Base-by-base conservation (phyloP, 2,797 vertebrate species). In the Chrosomus eos region DNA sequence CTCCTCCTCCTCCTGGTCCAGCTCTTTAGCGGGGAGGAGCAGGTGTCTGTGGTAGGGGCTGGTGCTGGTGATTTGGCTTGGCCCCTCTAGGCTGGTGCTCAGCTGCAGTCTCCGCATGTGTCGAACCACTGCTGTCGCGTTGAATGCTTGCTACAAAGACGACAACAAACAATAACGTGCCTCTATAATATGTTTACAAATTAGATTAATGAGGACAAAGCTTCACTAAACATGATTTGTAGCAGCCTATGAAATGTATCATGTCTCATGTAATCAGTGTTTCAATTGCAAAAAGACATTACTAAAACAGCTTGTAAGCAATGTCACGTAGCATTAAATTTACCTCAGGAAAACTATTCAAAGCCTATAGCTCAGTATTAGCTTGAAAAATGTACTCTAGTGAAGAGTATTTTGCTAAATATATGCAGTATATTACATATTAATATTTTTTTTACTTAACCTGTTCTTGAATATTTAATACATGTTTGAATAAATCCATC, bases 101-200 rank as follows among this genome's bases (percentile, higher is more conserved):
- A 99, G 94, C 91, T 99, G 98, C 89, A 99, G 92, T 91, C 93
- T 96, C 91, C 97, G 92, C 98, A 99, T 99, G 94, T 99, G 98
- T 82, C 97, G 93, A 81, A 99, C 97, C 92, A 99, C 97, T 0
- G 96, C 98, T 7, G 98, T 99, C 90, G 98, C 98, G 0, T 99
- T 99, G 92, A 99, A 99, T 14, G 98, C 98, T 98, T 98, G 98
- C 98, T 99, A 89, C 64, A 68, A 33, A 40, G 18, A 73, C 19
- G 82, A 43, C 43, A 26, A 76, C 13, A 85, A 43, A 82, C 40
- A 36, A 79, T 58, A 18, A 67, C 16, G 21, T 14, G 31, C 23
- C 13, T 77, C 60, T 16, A 45, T n/a, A 62, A 76, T 7, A 58
- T 19, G 16, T 71, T 64, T 38, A 36, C 21, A 82, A 18, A 9